These are phyloP conservation scores for Fukomys damarensis DNA, from an alignment of 2,113 vertebrate species.

Conservation along the genomic window DNA sequence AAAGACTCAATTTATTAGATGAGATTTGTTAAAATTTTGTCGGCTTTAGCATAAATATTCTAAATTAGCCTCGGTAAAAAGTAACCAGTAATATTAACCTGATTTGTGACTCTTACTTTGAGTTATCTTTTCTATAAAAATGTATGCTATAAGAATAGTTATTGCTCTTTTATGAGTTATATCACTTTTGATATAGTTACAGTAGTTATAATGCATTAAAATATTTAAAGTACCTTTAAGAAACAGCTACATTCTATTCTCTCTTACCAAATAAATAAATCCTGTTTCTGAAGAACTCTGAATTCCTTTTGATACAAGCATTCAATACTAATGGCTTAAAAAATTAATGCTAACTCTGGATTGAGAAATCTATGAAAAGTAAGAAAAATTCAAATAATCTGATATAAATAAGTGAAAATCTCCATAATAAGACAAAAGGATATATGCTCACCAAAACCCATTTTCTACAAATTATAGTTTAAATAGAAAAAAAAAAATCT, in stretches of 20 bases:
- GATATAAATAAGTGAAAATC: not conserved
- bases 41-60: conserved; percentile 18
- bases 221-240: conserved; percentile 34
- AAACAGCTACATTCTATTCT: conserved; percentile 25
- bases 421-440: conserved; percentile 19
- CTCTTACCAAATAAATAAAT: conserved; percentile 26
- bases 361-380: not conserved
- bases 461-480: conserved; percentile 34
- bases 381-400: conserved; percentile 31
- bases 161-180: not conserved
- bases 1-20: conserved; percentile 7
- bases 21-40: conserved; percentile 21
- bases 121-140: conserved; percentile 41
- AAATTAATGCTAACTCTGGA: not conserved
- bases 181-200: not conserved
- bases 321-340: not conserved
- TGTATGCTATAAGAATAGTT: not conserved
- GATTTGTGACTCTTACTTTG: not conserved
- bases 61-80: conserved; percentile 50
- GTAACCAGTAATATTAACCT: not conserved
- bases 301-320: not conserved
- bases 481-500: conserved; percentile 55
- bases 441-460: not conserved
- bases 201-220: conserved; percentile 2
- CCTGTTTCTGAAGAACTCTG: not conserved